phyloP scores from a whole-genome alignment of 2,113 vertebrate genomes.

The Fulica atra region DNA sequence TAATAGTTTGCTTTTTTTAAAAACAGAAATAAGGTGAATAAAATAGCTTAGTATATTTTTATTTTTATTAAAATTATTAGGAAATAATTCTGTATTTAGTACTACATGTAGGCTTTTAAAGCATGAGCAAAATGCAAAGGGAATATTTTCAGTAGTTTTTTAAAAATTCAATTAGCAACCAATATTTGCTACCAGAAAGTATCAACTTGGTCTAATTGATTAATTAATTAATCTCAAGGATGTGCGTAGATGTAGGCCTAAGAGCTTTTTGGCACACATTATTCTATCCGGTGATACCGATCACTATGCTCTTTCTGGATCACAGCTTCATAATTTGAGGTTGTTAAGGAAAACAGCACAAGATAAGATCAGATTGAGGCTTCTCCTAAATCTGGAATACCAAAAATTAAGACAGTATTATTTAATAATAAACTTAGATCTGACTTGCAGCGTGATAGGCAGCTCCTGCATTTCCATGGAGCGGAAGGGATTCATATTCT shows the following conservation, averaged over 20 bases:
- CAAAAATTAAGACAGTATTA: background rate
- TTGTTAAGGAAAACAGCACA: background rate
- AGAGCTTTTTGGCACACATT: background rate
- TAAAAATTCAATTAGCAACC: background rate
- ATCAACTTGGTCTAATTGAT: background rate
- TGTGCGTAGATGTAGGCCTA: background rate
- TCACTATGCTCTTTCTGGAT: background rate
- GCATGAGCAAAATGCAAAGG: background rate
- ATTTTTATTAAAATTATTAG: background rate
- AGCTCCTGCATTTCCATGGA: background rate
- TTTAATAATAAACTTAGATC: constrained; percentile 26
- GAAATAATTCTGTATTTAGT: background rate
- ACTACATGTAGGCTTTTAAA: background rate
- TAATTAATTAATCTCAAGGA: background rate
- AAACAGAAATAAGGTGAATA: background rate
- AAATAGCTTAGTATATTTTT: background rate
- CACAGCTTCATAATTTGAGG: background rate
- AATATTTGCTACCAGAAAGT: background rate
- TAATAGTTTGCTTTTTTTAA: background rate
- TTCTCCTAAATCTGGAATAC: background rate
- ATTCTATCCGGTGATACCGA: background rate
- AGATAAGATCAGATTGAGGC: background rate
- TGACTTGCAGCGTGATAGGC: background rate
- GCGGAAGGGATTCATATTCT: constrained; percentile 11
- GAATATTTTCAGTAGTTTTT: background rate